Evolutionary conservation across 2,113 vertebrate genomes (phyloP).

Genomic region (Pachycephala philippinensis): DNA sequence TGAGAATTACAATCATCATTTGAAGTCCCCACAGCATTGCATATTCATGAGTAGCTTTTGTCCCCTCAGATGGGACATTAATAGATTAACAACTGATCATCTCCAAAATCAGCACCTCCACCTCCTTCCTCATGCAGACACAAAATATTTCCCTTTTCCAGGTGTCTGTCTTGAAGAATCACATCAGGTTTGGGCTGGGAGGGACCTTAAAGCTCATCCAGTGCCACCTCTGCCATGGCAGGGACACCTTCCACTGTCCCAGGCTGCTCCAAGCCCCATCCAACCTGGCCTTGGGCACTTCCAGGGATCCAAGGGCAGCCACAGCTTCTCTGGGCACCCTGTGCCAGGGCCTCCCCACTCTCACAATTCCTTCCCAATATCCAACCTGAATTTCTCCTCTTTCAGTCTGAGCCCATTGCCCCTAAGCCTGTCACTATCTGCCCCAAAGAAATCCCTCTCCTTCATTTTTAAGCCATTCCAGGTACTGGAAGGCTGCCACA

Average conservation of each 20-base stretch:
- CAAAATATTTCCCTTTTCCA: neutral
- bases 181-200: neutral
- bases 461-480: neutral
- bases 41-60: neutral
- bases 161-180: accelerated
- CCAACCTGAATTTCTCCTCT: neutral
- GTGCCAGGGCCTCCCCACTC: accelerated
- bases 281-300: accelerated
- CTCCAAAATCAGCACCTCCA: neutral
- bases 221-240: neutral
- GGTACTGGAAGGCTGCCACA: neutral
- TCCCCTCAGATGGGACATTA: neutral
- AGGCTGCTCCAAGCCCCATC: accelerated
- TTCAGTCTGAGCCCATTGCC: neutral
- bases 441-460: neutral
- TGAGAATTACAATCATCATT: neutral
- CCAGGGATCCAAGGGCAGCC: neutral
- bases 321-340: neutral
- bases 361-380: neutral
- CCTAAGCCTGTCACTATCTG: neutral
- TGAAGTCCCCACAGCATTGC: neutral
- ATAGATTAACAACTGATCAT: neutral
- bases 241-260: accelerated
- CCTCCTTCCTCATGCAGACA: neutral
- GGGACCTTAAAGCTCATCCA: neutral